Base-by-base conservation (phyloP, 2,113 vertebrate genomes). In the Rhea americana region DNA sequence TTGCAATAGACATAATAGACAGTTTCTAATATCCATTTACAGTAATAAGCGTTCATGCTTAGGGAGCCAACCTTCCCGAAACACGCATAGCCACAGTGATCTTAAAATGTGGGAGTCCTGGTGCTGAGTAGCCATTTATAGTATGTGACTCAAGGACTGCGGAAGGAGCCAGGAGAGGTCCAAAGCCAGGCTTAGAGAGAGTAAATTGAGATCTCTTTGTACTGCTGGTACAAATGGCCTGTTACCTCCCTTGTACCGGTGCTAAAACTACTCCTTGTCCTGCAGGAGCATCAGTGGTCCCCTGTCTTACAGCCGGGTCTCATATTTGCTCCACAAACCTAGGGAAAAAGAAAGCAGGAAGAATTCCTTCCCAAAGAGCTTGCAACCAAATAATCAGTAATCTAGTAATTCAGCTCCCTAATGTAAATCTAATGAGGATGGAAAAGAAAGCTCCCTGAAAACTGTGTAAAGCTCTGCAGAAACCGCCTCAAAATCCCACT, bases 401-500 rank as follows among this genome's bases (percentile, higher is more conserved):
- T n/a, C 28, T 51, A 18, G 26, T n/a, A 2, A 22, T 56, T 86
- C 45, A 8, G 41, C 86, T 41, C 83, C 80, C 91, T 87, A 88
- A 70, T 83, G 90, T 30, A 88, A 82, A 82, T 50, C 55, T 19
- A 51, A 72, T 30, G 22, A 20, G 47, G 74, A 19, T 13, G 21
- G 17, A n/a, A 26, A 61, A 68, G 76, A 70, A 18, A 86, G 74
- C 50, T 58, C 56, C 72, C 80, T 63, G 81, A 88, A 81, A 93
- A 71, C 32, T 2, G 1, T 18, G 61, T 61, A 37, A 9, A 74
- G 80, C 56, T 82, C 82, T 72, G 39, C 87, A 91, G 91, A 88
- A 90, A 74, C 80, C 14, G 19, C 59, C 79, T 65, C 82, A 80
- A n/a, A 68, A 94, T 90, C 85, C 56, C 7, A 13, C 92, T 89